These are phyloP conservation scores for Temnothorax curvispinosus DNA, from an alignment of 1,140 invertebrate species.

Conservation along the genomic window DNA sequence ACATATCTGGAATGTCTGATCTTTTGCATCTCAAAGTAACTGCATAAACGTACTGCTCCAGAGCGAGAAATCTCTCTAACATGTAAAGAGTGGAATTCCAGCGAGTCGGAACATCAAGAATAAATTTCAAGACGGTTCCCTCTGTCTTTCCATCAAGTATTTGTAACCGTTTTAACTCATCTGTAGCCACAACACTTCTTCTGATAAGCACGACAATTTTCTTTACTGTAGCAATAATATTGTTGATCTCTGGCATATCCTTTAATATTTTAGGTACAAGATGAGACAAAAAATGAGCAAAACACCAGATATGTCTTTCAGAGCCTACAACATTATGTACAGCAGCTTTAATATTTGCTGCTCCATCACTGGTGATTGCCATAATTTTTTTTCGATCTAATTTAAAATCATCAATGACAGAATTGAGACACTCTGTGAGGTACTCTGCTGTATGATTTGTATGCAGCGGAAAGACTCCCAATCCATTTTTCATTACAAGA, in stretches of 20 bases:
- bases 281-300: constrained; percentile 14
- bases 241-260: not conserved
- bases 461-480: not conserved
- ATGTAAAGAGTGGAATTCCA: not conserved
- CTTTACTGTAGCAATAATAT: not conserved
- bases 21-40: not conserved
- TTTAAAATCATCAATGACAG: not conserved
- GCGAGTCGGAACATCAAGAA: not conserved
- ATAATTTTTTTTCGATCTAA: not conserved
- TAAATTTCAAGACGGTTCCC: not conserved
- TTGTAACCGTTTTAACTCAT: not conserved
- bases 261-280: constrained; percentile 14
- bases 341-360: constrained; percentile 16
- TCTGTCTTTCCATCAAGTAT: not conserved
- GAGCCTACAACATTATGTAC: not conserved
- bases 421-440: not conserved
- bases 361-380: not conserved
- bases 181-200: not conserved
- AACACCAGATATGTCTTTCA: constrained; percentile 12
- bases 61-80: not conserved
- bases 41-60: not conserved
- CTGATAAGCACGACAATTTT: not conserved
- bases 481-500: not conserved
- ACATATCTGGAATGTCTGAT: not conserved
- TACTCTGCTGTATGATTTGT: not conserved